Evolutionary conservation across 2,888 invertebrate genomes (phyloP).

Genomic region (Subacronicta megacephala): DNA sequence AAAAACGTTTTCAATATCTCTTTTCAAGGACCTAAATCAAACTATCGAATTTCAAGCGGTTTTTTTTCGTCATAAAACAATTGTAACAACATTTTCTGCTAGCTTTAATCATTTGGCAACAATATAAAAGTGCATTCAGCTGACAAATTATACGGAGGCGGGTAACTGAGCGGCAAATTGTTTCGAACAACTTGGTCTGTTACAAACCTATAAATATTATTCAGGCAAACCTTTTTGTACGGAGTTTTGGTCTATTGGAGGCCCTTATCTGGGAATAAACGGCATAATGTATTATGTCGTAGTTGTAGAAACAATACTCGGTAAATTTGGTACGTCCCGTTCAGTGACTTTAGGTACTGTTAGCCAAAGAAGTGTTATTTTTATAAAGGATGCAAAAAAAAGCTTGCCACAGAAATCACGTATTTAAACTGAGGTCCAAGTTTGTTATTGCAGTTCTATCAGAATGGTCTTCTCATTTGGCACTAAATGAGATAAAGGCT

Average conservation of each 20-base stretch:
- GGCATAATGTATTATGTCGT: constrained; percentile 25
- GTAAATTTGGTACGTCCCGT: constrained; percentile 11
- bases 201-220: constrained; percentile 39
- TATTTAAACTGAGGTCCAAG: too few species aligned
- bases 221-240: constrained; percentile 40
- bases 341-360: too few species aligned
- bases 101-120: constrained; percentile 46
- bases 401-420: not conserved
- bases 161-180: constrained; percentile 50
- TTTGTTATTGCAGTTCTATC: too few species aligned
- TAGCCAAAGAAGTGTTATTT: too few species aligned
- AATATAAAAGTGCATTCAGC: constrained; percentile 49
- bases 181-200: constrained; percentile 37
- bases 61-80: constrained; percentile 3
- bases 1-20: constrained; percentile 8
- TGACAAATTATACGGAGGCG: constrained; percentile 43
- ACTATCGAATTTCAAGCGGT: constrained; percentile 2
- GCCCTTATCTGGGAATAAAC: constrained; percentile 31
- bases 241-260: constrained; percentile 23
- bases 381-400: constrained; percentile 15
- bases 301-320: constrained; percentile 28
- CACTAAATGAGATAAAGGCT: too few species aligned
- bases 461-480: too few species aligned
- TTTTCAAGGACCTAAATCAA: constrained; percentile 11
- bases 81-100: constrained; percentile 23